Evolutionary conservation across 2,113 vertebrate species (phyloP).

Genomic region (Heliornis fulica): DNA sequence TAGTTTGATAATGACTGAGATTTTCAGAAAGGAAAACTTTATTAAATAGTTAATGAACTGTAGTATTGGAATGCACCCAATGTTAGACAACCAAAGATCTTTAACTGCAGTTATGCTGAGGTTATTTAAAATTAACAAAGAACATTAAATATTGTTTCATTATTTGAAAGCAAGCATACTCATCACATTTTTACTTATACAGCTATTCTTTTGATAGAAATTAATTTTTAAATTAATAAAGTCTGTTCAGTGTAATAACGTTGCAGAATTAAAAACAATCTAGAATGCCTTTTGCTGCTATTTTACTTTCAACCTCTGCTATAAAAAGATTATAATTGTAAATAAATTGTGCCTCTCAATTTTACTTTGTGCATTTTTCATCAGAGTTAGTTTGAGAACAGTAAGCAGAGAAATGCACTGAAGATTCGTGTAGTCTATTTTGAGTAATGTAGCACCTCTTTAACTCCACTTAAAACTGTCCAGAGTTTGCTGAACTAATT

Average conservation of each 20-base stretch:
- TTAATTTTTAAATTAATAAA: constrained; percentile 23
- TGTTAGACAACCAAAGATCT: background rate
- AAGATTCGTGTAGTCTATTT: background rate
- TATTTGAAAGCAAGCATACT: background rate
- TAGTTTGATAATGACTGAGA: background rate
- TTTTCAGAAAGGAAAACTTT: background rate
- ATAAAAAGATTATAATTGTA: constrained; percentile 42
- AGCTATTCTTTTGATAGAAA: background rate
- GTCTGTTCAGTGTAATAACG: background rate
- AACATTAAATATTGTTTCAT: background rate
- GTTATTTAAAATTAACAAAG: background rate
- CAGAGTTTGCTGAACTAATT: background rate
- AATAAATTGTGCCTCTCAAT: constrained; percentile 33
- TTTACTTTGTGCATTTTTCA: constrained; percentile 50
- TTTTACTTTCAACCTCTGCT: background rate
- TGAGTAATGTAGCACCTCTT: background rate
- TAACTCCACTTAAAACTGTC: background rate
- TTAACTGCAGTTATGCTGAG: background rate
- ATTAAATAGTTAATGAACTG: background rate
- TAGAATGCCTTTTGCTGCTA: background rate
- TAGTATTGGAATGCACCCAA: background rate
- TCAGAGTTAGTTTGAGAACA: background rate
- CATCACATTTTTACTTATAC: background rate
- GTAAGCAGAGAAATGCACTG: background rate
- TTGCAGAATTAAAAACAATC: background rate